Base-by-base conservation (phyloP, 2,888 invertebrate genomes). In the Nowickia ferox region DNA sequence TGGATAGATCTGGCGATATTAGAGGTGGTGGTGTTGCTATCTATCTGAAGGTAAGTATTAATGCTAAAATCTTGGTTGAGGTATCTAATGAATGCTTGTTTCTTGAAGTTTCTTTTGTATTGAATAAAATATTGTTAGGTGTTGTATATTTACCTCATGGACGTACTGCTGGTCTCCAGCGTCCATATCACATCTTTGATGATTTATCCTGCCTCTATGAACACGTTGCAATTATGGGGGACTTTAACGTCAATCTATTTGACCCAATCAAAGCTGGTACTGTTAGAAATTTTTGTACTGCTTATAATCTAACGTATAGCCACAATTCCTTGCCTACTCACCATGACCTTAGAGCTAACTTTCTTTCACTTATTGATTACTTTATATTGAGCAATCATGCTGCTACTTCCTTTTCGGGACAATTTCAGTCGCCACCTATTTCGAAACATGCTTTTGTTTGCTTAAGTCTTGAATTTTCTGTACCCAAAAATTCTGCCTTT, bases 301-400 rank as follows among this genome's bases (percentile, higher is more conserved):
- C 3, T 38, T n/a, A 66, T 15, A 66, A 66, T 15, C 30, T 66
- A 2, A 9, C 9, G 15, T 66, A 15, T 9, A 9, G 9, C 11
- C 38, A 68, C 10, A 68, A 68, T 51, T 22, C 51, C 15, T 19
- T 68, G n/a, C 66, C 66, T 15, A 68, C 51, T 17, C 66, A 68
- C 17, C 38, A n/a, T 17, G 51, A 68, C 51, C 13, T 38, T 38
- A 68, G 38, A 30, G 9, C 13, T 10, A 30, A 51, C n/a, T 51
- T 51, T 38, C 38, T 51, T 15, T 68, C 66, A 10, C 38, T 68
- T 11, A 68, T 68, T 11, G 66, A 68, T 17, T 68, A n/a, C 5
- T 51, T 66, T 10, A 19, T 66, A 1, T n/a, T 66, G n/a, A 66
- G 66, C 9, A 48, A 66, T 11, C 11, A 30, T 30, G 6, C 17